Evolutionary conservation across 2,888 invertebrate genomes (phyloP).

Genomic region (Trissolcus brochymenae): DNA sequence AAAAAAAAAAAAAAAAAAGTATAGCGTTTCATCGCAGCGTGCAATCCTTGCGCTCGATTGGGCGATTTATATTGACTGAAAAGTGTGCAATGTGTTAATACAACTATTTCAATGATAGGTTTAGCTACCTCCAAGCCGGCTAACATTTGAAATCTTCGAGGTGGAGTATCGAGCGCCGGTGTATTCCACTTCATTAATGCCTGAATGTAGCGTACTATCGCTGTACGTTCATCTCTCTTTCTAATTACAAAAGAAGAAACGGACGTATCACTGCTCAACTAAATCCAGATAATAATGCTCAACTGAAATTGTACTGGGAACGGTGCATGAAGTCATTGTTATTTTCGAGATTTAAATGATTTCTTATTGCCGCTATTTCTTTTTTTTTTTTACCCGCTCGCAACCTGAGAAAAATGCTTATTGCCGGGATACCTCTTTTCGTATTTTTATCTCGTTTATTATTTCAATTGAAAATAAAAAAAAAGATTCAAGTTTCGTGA

Average conservation of each 20-base stretch:
- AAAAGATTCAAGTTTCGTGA: no score
- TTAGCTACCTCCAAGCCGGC: conserved; percentile 3
- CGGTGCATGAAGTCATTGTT: conserved; percentile 10
- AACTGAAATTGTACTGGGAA: conserved; percentile 19
- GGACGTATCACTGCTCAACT: conserved; percentile 15
- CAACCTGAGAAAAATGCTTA: no score
- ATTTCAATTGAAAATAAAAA: no score
- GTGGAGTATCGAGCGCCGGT: conserved; percentile 24
- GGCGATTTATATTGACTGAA: conserved; percentile 1
- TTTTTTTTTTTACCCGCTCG: neutral
- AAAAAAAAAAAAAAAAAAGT: neutral
- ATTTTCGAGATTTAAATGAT: neutral
- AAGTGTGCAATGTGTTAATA: conserved; percentile 26
- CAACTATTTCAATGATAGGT: conserved; percentile 30
- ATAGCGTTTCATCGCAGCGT: neutral
- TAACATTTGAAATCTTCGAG: conserved; percentile 45
- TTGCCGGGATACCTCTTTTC: no score
- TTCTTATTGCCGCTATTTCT: neutral
- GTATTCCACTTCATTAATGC: conserved; percentile 47
- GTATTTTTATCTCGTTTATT: no score
- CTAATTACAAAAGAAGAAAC: conserved; percentile 44
- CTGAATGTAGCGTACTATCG: conserved; percentile 40
- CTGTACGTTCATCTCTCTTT: conserved; percentile 47
- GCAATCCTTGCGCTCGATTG: conserved; percentile 14
- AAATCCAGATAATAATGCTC: conserved; percentile 33